Conservation (phyloP, 2,797 vertebrate genomes). For the Schizothorax lantsangensis region DNA sequence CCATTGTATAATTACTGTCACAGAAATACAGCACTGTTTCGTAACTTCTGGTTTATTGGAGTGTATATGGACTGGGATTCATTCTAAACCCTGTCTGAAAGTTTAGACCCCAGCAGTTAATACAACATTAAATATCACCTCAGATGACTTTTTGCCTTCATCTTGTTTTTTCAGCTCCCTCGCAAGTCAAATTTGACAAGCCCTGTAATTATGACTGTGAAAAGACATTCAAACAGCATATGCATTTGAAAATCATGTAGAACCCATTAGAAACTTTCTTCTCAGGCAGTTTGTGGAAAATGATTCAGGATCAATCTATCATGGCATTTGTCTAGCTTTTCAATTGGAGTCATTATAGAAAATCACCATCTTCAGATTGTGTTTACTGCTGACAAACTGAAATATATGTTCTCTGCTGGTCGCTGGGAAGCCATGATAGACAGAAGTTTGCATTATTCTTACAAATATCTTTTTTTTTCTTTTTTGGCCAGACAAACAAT, state of each 20-base stretch:
- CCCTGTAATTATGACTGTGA: slow-evolving; percentile 32
- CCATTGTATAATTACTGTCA: background rate
- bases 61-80: background rate
- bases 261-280: slow-evolving; percentile 4
- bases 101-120: background rate
- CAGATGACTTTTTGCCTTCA: slow-evolving; percentile 46
- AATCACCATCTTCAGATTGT: background rate
- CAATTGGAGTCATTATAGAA: slow-evolving; percentile 1
- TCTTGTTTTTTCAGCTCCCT: background rate
- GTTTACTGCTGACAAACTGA: slow-evolving; percentile 15
- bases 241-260: background rate
- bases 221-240: slow-evolving; percentile 11
- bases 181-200: slow-evolving; percentile 35
- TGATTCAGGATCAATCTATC: slow-evolving; percentile 25
- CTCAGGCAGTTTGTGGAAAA: background rate
- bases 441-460: background rate
- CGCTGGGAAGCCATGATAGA: background rate
- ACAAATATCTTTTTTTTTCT: background rate
- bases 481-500: slow-evolving; percentile 13
- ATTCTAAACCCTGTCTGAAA: background rate
- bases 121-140: slow-evolving; percentile 22
- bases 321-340: background rate
- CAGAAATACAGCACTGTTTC: background rate
- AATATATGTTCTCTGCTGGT: background rate
- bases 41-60: slow-evolving; percentile 1